These are phyloP conservation scores for Lutraria lutraria DNA, from an alignment of 2,888 invertebrate species.

Conservation along the genomic window DNA sequence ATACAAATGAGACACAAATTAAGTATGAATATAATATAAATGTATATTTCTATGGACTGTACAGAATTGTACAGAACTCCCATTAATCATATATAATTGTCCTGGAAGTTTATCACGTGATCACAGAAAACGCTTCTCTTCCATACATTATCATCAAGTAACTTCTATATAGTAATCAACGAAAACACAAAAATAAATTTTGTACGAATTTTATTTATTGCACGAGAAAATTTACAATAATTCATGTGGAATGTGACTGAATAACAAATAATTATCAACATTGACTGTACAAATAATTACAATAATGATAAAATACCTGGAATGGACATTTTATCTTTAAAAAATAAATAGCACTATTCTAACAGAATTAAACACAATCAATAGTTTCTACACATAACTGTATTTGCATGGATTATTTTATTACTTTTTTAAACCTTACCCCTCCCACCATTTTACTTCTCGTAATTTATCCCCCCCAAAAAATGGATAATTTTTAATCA, in stretches of 20 bases:
- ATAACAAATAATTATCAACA: background rate
- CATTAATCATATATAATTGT: too few species aligned
- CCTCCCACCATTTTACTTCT: background rate
- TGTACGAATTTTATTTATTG: slow-evolving; percentile 1
- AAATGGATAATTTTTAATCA: background rate
- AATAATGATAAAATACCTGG: background rate
- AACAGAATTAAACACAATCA: background rate
- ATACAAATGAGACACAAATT: too few species aligned
- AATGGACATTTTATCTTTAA: background rate
- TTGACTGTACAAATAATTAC: background rate
- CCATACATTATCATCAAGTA: too few species aligned
- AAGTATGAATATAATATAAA: too few species aligned
- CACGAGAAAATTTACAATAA: slow-evolving; percentile 17
- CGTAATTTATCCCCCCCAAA: too few species aligned
- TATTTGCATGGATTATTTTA: background rate
- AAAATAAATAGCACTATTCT: slow-evolving; percentile 24
- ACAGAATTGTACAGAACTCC: too few species aligned
- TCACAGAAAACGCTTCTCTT: too few species aligned
- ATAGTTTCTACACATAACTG: background rate
- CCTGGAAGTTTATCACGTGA: too few species aligned
- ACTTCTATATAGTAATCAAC: background rate
- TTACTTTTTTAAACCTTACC: background rate
- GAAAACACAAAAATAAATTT: background rate
- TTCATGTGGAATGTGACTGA: background rate
- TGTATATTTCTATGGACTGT: too few species aligned